phyloP scores from a whole-genome alignment of 2,797 vertebrate genomes.

The Pachyuromys duprasi region DNA sequence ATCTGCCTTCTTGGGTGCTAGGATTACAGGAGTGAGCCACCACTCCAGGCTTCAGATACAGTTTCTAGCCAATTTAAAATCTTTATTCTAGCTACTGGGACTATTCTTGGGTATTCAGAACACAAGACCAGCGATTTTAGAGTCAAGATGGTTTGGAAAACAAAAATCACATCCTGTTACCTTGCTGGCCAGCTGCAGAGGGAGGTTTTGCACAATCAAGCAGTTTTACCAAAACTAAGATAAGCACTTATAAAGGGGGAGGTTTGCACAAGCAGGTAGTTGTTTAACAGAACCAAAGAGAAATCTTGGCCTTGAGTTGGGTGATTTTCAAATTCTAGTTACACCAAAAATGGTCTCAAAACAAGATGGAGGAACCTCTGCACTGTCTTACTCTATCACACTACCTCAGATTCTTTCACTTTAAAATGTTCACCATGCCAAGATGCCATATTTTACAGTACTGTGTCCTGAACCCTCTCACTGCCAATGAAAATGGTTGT shows the following conservation, averaged over 20 bases:
- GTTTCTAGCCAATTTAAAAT: neutral
- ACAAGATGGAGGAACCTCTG: neutral
- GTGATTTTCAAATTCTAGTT: neutral
- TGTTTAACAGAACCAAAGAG: neutral
- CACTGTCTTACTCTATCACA: neutral
- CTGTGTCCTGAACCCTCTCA: neutral
- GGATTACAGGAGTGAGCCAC: too few species aligned
- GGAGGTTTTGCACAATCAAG: neutral
- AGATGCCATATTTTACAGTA: slow-evolving; percentile 1
- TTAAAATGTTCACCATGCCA: neutral
- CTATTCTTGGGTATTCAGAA: neutral
- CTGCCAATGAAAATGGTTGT: neutral
- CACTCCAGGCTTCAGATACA: neutral
- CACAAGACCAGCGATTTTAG: neutral
- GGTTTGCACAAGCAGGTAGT: neutral
- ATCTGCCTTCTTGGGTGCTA: too few species aligned
- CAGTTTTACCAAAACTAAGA: neutral
- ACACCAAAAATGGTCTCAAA: neutral
- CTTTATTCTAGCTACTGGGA: neutral
- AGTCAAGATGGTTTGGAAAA: neutral
- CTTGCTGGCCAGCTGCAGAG: neutral
- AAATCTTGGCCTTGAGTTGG: neutral
- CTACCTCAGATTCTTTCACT: neutral
- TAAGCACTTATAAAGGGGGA: neutral
- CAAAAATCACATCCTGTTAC: neutral